Conservation (phyloP, 2,797 vertebrate species). For the Coregonus suidteri region DNA sequence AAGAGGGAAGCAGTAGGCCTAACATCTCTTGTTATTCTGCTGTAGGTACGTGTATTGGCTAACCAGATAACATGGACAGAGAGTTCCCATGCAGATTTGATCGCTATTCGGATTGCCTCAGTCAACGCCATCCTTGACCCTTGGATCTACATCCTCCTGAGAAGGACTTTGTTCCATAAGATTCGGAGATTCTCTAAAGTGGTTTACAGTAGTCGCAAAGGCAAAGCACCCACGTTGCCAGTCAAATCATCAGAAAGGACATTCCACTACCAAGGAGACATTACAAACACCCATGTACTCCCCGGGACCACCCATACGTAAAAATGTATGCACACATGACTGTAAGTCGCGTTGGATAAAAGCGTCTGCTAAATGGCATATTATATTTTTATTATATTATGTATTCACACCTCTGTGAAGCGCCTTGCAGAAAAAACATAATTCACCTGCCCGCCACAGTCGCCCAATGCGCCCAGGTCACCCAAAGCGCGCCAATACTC, state of each 20-base stretch:
- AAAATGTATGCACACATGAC: too few species aligned
- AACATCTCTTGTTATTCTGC: not conserved
- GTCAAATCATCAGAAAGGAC: not conserved
- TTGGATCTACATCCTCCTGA: slow-evolving; percentile 95
- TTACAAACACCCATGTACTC: slow-evolving; percentile 32
- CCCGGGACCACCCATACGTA: too few species aligned
- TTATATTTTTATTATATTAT: too few species aligned
- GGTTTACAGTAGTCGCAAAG: slow-evolving; percentile 17
- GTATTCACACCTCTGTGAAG: slow-evolving; percentile 48
- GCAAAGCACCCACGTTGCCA: not conserved
- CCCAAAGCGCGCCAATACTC: too few species aligned
- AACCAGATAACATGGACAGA: slow-evolving; percentile 77
- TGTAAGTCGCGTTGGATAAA: too few species aligned
- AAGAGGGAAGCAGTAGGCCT: not conserved
- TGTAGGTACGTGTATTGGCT: slow-evolving; percentile 88
- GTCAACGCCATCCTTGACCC: slow-evolving; percentile 96
- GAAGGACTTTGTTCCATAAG: slow-evolving; percentile 83
- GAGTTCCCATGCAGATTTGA: slow-evolving; percentile 80
- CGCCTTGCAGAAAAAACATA: slow-evolving; percentile 49
- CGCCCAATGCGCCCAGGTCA: not conserved
- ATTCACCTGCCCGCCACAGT: slow-evolving; percentile 46
- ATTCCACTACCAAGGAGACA: slow-evolving; percentile 38
- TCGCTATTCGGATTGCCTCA: slow-evolving; percentile 90
- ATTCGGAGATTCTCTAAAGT: slow-evolving; percentile 48
- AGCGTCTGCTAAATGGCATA: too few species aligned